Evolutionary conservation across 2,797 vertebrate genomes (phyloP), one percentile per base, ranked within the genome.

Genomic region (Paguma larvata): DNA sequence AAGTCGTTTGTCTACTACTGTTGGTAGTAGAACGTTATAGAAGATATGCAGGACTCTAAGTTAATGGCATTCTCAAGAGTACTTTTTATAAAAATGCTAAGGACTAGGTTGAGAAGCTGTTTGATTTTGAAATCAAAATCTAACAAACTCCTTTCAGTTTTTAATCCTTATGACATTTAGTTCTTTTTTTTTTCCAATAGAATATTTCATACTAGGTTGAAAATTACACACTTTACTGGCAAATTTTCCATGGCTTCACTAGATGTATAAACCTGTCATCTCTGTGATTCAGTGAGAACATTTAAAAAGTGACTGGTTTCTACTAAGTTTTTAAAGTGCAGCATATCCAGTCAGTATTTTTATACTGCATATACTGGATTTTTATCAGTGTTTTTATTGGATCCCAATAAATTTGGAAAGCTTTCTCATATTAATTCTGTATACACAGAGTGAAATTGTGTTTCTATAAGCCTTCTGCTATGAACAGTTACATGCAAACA

Each of bases 1-100:
- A 97, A 97, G 98, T 98, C 89, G 90, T 98, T 98, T 98, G 85
- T 38, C 88, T 93, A 44, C 38, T 97, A 95, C 96, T 97, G 16
- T 93, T 82, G 85, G 86, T 98, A 96, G 87, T 96, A 98, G 94
- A 96, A 97, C 92, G 96, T 93, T 91, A 53, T 95, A 79, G 96
- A 83, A 97, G 72, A 34, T 98, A 89, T 63, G 46, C 88, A 97
- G 92, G 83, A 95, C 85, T 98, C 91, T 56, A 95, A 94, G 34
- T 85, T 97, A 98, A 98, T 98, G 67, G 6, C 90, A 30, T 98
- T 98, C 97, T 98, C 84, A 97, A 96, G 92, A 98, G 93, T 15
- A 80, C 46, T 68, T 97, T 94, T 38, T 91, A 77, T 92, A 93
- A 94, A 89, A 91, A 82, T 88, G 85, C n/a, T 59, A 89, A 91